Evolutionary conservation across 2,797 vertebrate genomes (phyloP), one percentile per base, ranked within the genome.

Genomic region (Crocidura indochinensis): DNA sequence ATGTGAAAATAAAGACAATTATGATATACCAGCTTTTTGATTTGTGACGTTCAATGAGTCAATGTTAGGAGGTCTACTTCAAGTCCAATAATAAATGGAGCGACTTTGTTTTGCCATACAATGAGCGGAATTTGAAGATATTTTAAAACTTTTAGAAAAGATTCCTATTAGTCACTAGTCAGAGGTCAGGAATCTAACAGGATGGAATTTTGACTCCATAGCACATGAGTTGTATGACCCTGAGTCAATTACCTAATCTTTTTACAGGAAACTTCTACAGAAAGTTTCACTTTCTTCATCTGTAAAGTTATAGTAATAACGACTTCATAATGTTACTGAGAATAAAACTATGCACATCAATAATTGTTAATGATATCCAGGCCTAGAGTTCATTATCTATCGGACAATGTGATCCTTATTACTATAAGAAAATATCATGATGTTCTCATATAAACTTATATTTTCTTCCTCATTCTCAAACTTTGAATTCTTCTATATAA

Each of bases 21-120:
- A 88, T 65, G 94, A 80, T 31, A 51, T 22, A 84, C 11, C 46
- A 64, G 74, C 69, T 71, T 82, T 67, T 88, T 86, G 88, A 81
- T 49, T 38, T 64, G 53, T 65, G 26, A 44, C 49, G 53, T 44
- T 20, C 62, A 78, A 31, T 83, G 46, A 87, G 22, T 44, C 24
- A 51, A 75, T 10, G 79, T 73, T 65, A 67, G 69, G 38, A 85
- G 68, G 79, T 49, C n/a, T 84, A 71, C 84, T 79, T 80, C 44
- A 6, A 44, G 6, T 62, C 38, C 9, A 67, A 47, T 72, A 72
- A 90, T 49, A 95, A 94, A 96, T 94, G 95, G 96, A 97, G 95
- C 84, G 83, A 71, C 27, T 75, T 84, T n/a, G 6, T 91, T 83
- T 87, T 92, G 29, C n/a, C 84, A 47, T 77, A 73, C 31, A 92